A percentile compares a stretch with the other conserved stretches of the same genome.
Evolutionary conservation across 1,140 invertebrate genomes (phyloP).

Genomic region (Drosophila azteca): DNA sequence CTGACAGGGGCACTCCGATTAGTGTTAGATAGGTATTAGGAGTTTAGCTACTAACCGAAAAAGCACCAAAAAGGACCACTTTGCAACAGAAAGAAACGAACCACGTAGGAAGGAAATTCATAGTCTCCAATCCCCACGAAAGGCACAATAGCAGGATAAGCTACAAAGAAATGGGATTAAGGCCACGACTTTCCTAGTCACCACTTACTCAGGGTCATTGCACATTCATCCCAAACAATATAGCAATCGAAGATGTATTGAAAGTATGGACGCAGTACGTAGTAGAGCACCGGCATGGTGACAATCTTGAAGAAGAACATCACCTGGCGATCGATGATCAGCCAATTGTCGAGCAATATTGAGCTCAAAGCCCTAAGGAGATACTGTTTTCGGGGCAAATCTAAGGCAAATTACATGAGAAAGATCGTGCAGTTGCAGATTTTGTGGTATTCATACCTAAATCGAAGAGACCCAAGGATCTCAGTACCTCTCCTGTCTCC

Average conservation of each 20-base stretch:
- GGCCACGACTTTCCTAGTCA: neutral
- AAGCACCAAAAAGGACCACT: slow-evolving; percentile 63
- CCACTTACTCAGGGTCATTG: slow-evolving; percentile 63
- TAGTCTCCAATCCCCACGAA: slow-evolving; percentile 48
- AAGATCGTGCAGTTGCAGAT: neutral
- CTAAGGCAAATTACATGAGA: slow-evolving; percentile 1
- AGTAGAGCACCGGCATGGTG: slow-evolving; percentile 66
- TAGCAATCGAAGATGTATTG: slow-evolving; percentile 69
- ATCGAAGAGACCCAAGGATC: slow-evolving; percentile 56
- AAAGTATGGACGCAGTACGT: slow-evolving; percentile 59
- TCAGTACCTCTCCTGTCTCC: slow-evolving; percentile 44
- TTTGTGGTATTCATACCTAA: slow-evolving; percentile 22
- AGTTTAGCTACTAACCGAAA: slow-evolving; percentile 34
- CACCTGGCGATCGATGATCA: slow-evolving; percentile 55
- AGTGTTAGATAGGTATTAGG: neutral
- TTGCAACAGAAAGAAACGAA: slow-evolving; percentile 65
- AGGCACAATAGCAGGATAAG: slow-evolving; percentile 65
- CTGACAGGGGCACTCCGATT: slow-evolving; percentile 1
- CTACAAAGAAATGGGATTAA: slow-evolving; percentile 10
- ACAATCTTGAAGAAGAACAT: slow-evolving; percentile 74
- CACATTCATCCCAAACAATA: slow-evolving; percentile 49
- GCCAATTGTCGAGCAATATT: slow-evolving; percentile 53
- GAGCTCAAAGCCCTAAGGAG: slow-evolving; percentile 30
- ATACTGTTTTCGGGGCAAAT: slow-evolving; percentile 27
- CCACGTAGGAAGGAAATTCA: slow-evolving; percentile 54